Percentiles rank a stretch among this genome's conserved stretches.
These are phyloP conservation scores for Phalacrocorax brasilianus DNA, from an alignment of 2,113 vertebrate species.

Conservation along the genomic window DNA sequence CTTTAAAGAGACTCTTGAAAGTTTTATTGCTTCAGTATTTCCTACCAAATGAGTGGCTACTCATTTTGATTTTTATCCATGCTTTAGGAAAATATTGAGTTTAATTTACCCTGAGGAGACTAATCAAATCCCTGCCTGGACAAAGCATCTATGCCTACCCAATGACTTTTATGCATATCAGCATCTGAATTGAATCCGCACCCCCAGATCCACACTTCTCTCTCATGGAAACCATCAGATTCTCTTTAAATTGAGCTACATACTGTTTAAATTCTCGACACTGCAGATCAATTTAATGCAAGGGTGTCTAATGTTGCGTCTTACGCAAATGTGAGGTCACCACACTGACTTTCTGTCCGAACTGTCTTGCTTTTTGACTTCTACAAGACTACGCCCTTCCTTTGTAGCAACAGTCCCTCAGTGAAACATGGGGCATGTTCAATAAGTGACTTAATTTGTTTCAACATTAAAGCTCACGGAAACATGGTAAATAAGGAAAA, in stretches of 20 bases:
- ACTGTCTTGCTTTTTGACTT: background rate
- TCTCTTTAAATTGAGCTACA: background rate
- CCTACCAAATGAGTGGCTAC: background rate
- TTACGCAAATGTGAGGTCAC: background rate
- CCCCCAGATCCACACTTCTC: background rate
- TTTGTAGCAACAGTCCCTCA: background rate
- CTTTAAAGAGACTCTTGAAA: background rate
- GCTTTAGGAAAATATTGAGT: background rate
- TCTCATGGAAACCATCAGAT: background rate
- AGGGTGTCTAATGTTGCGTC: background rate
- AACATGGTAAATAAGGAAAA: background rate
- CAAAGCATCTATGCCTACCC: background rate
- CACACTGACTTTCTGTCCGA: background rate
- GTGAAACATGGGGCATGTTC: background rate
- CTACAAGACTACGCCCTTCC: fast-evolving
- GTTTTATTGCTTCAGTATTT: background rate
- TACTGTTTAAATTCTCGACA: background rate
- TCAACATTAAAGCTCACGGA: background rate
- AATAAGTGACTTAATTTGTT: background rate
- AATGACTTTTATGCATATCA: background rate
- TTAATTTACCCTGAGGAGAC: background rate
- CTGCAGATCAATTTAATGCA: background rate
- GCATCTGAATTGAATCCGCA: background rate
- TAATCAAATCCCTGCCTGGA: background rate
- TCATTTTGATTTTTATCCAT: background rate